These are phyloP conservation scores for Cephus pygmeus DNA, from an alignment of 2,888 invertebrate genomes.

Conservation along the genomic window DNA sequence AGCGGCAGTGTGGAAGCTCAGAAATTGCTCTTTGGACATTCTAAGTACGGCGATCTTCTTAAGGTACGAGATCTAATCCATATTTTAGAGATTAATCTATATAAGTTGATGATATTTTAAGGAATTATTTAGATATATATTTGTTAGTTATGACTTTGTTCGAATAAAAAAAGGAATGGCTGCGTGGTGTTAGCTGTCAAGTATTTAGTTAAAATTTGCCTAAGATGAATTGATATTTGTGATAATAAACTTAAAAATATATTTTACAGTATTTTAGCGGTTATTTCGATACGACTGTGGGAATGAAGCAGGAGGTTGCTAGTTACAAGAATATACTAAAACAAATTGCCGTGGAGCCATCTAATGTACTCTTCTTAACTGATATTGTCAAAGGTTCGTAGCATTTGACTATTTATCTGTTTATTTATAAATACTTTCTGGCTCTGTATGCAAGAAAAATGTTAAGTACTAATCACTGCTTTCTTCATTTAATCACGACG, in stretches of 20 bases:
- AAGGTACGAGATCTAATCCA: conserved; percentile 62
- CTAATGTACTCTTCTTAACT: conserved; percentile 86
- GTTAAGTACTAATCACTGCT: background rate
- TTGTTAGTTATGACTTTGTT: too few relatives aligned
- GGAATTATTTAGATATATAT: background rate
- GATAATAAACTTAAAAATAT: background rate
- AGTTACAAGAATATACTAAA: conserved; percentile 85
- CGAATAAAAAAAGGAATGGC: background rate
- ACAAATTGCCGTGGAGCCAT: conserved; percentile 73
- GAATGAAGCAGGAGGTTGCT: conserved; percentile 79
- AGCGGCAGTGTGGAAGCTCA: conserved; percentile 93
- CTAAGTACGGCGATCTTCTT: conserved; percentile 81
- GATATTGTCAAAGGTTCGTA: conserved; percentile 81
- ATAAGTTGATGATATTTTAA: background rate
- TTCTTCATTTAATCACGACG: background rate
- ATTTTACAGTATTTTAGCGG: conserved; percentile 73
- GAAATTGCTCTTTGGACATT: conserved; percentile 84
- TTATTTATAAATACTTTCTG: background rate
- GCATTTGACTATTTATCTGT: background rate
- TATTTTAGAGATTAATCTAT: background rate
- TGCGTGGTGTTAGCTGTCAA: background rate
- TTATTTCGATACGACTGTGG: conserved; percentile 89
- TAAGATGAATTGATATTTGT: background rate
- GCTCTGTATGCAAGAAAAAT: background rate
- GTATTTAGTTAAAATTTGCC: background rate